Conservation (phyloP, 2,797 vertebrate species). For the Cryptoprocta ferox region DNA sequence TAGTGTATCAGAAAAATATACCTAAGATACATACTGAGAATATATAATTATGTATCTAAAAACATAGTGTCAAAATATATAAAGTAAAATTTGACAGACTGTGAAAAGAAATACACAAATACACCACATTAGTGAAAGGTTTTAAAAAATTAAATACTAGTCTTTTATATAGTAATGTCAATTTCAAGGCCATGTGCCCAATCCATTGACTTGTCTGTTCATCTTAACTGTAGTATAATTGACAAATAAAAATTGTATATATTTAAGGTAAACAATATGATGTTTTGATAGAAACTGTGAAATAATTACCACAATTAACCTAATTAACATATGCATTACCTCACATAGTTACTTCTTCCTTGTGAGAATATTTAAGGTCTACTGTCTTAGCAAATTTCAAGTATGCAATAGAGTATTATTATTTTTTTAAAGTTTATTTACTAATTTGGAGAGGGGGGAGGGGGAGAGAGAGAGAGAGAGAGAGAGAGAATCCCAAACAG, state of each 20-base stretch:
- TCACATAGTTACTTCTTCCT: neutral
- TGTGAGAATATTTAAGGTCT: neutral
- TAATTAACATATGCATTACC: neutral
- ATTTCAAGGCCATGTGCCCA: neutral
- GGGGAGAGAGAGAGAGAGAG: too few relatives aligned
- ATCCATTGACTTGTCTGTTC: neutral
- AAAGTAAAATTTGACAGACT: slow-evolving; percentile 24
- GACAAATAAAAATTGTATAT: neutral
- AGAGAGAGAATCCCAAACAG: too few relatives aligned
- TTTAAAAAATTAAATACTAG: slow-evolving; percentile 1
- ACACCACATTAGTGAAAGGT: neutral
- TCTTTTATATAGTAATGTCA: neutral
- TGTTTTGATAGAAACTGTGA: neutral
- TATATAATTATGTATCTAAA: neutral
- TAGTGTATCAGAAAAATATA: neutral
- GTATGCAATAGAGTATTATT: neutral
- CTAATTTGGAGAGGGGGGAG: too few relatives aligned
- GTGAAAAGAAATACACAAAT: slow-evolving; percentile 24
- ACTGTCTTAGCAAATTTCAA: neutral
- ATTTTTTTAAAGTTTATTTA: too few relatives aligned
- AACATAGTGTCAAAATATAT: neutral
- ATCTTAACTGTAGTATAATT: neutral
- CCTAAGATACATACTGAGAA: neutral
- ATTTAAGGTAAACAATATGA: neutral
- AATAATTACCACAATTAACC: neutral